Conservation (phyloP, 2,797 vertebrate genomes). For the Pachyuromys duprasi region DNA sequence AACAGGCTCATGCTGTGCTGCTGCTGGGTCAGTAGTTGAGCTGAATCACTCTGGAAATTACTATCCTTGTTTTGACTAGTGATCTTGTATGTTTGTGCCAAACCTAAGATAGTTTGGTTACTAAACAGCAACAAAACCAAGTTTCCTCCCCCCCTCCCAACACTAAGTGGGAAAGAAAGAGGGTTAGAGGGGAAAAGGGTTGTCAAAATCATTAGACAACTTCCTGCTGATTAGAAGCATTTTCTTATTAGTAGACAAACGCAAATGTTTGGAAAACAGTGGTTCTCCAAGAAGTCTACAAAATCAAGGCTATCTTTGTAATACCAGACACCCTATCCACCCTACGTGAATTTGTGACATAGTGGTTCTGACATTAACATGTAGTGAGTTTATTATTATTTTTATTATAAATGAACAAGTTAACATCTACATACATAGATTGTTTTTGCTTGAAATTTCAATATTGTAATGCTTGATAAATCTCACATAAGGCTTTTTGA, state of each 20-base stretch:
- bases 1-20: background rate
- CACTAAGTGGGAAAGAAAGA: too few species aligned
- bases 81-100: background rate
- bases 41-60: background rate
- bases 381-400: slow-evolving; percentile 21
- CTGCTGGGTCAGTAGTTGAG: background rate
- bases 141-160: background rate
- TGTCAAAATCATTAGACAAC: too few species aligned
- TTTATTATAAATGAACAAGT: background rate
- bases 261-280: background rate
- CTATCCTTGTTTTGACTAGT: background rate
- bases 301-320: background rate
- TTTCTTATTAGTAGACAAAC: slow-evolving; percentile 51
- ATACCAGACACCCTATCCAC: background rate
- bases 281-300: background rate
- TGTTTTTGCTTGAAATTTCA: slow-evolving; percentile 3
- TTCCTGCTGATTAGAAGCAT: background rate
- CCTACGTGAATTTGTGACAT: background rate
- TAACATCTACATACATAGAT: slow-evolving; percentile 26
- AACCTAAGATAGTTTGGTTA: background rate
- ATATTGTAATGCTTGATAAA: background rate
- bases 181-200: too few species aligned
- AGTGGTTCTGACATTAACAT: slow-evolving; percentile 3
- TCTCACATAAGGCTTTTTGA: background rate
- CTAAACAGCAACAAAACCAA: background rate